Evolutionary conservation across 2,113 vertebrate genomes (phyloP), one percentile per base, ranked within the genome.

Genomic region (Megaleporinus macrocephalus): DNA sequence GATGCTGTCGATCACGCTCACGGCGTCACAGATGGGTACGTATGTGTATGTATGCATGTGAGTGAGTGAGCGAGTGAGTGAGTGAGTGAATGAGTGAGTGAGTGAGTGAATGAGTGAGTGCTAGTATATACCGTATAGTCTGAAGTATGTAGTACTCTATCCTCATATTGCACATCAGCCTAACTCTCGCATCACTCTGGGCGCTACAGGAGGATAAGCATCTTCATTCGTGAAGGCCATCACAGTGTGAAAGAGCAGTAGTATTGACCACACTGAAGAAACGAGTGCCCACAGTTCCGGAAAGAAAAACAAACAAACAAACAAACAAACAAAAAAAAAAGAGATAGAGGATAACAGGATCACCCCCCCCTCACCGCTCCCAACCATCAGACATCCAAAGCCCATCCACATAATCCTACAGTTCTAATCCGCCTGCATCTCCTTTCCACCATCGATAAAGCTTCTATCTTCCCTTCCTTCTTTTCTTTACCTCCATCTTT

Each of bases 141-240:
- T 71, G 89, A 75, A 68, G 62, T 84, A 76, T 61, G 87, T 88
- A 87, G 87, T 88, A 87, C 65, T 83, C 72, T 87, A 76, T 77
- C 85, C 81, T 87, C 87, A 88, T 91, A 91, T 92, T 92, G 91
- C 88, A 90, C 89, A 87, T 89, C 69, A 71, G 85, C 73, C 51
- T 59, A 83, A 80, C 83, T 76, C 77, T 83, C 68, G 12, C 81
- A 33, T 82, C 5, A 47, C 69, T 33, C 76, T 71, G 29, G 9
- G 55, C 51, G 27, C 13, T 76, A 33, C 66, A 79, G 70, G 41
- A 82, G 49, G 53, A 81, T 81, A 86, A 83, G 36, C 65, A 55
- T 85, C 83, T 85, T 82, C 79, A 69, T 86, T 84, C 79, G 63
- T 27, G 61, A 81, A 78, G 71, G 47, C 51, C 16, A 75, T 85